These are phyloP conservation scores for Tangara arthus DNA, from an alignment of 2,797 vertebrate genomes.

Conservation along the genomic window DNA sequence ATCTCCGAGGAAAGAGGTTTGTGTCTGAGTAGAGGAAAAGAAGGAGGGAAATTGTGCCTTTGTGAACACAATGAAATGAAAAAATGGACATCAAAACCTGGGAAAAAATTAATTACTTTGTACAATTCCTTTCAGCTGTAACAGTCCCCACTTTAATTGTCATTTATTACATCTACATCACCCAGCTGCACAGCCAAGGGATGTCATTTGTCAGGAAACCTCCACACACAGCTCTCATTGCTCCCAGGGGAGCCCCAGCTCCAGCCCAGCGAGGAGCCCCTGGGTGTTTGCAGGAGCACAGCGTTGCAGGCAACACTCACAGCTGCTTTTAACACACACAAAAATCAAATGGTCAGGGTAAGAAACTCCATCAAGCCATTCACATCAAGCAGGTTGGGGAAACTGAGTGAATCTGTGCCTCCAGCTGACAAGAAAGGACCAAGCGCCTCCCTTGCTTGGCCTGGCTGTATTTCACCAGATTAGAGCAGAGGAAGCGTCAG, in stretches of 20 bases:
- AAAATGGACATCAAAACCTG: background rate
- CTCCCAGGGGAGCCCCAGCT: background rate
- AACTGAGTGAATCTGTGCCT: background rate
- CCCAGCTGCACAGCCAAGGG: background rate
- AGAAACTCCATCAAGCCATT: background rate
- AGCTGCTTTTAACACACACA: background rate
- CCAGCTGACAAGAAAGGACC: background rate
- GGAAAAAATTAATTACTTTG: background rate
- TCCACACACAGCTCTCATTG: fast-evolving
- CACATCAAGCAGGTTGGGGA: background rate
- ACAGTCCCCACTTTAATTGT: fast-evolving
- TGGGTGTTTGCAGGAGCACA: background rate
- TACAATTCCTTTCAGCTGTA: background rate
- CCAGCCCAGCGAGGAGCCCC: fast-evolving
- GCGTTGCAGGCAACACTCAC: background rate
- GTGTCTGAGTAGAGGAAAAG: background rate
- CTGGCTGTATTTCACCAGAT: background rate
- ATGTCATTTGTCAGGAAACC: background rate
- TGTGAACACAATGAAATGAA: background rate
- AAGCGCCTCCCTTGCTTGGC: background rate
- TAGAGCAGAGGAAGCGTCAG: background rate
- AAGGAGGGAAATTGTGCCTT: background rate
- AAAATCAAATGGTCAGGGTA: background rate
- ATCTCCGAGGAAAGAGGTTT: background rate
- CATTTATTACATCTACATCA: background rate